A percentile compares a stretch with the other conserved stretches of the same genome.
These are phyloP conservation scores for Peromyscus aztecus DNA, from an alignment of 2,797 vertebrate species.

Conservation along the genomic window DNA sequence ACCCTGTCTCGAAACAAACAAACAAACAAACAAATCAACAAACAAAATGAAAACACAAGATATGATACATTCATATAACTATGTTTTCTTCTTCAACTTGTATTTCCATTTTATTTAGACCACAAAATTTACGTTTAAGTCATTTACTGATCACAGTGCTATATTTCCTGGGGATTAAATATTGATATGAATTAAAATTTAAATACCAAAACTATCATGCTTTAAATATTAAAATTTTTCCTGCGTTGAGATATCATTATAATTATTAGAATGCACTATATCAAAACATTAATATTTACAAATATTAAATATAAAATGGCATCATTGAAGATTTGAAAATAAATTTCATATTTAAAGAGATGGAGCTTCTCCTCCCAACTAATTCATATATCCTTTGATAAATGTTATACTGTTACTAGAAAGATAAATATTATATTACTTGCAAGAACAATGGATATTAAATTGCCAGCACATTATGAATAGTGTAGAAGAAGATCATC, in stretches of 20 bases:
- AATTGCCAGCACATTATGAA: conserved; percentile 43
- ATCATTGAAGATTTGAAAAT: conserved; percentile 52
- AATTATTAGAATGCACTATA: conserved; percentile 37
- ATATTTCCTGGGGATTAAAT: conserved; percentile 40
- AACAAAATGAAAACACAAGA: not conserved
- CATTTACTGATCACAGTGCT: conserved; percentile 42
- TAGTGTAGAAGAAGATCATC: conserved; percentile 45
- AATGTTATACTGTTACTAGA: conserved; percentile 40
- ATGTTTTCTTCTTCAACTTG: conserved; percentile 59
- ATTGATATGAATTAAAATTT: conserved; percentile 68
- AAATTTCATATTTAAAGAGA: conserved; percentile 59
- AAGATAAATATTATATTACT: conserved; percentile 45
- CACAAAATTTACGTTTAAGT: conserved; percentile 48
- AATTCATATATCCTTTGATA: conserved; percentile 32
- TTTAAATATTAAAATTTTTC: conserved; percentile 63
- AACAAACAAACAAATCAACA: not conserved
- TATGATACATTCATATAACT: not conserved
- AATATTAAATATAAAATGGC: conserved; percentile 58
- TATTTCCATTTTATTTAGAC: conserved; percentile 43
- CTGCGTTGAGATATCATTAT: conserved; percentile 4
- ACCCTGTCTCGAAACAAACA: not conserved
- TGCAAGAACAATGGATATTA: conserved; percentile 22
- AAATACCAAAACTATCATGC: conserved; percentile 56
- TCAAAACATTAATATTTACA: conserved; percentile 59
- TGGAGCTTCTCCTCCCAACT: not conserved